Base-by-base conservation (phyloP, 2,888 invertebrate genomes). In the Melangyna quadrimaculata region DNA sequence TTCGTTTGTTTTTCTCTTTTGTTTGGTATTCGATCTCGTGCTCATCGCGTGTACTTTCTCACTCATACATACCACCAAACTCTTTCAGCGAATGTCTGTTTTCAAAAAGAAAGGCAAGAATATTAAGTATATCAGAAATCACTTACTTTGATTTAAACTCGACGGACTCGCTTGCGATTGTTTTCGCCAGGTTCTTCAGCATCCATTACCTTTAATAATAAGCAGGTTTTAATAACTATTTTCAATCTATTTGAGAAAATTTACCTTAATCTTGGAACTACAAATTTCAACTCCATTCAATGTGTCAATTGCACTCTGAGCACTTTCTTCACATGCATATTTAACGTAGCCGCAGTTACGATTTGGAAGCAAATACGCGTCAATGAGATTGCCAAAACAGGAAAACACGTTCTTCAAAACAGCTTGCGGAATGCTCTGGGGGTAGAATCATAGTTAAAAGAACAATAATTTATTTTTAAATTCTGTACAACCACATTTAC, bases 271-370 rank as follows among this genome's bases (percentile, higher is more conserved):
- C 84, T 97, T 94, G 27, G 96, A 95, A 27, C 97, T 97, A 89
- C 96, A 96, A 78, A 98, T 94, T 91, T 97, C 97, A 80, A 97
- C 96, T 10, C 97, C 98, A 90, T 98, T 97, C 57, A 98, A 92
- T 0, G 90, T 90, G 90, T 93, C 88, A 65, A 92, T 92, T 0
- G 92, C 92, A 79, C 89, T 90, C 67, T 90, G 90, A 0, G 98
- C 98, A 84, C 96, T 95, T 45, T 95, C 94, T 70, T 93, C 94
- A 61, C 93, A 94, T 3, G 97, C 95, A 92, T 96, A 98, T 89
- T 97, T 97, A 7, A 97, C 98, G 92, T 97, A 98, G 0, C 98
- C 98, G 92, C 97, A 98, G 89, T 97, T 98, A 90, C 97, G 96
- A 90, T 97, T 96, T 61, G 95, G 95, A 88, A 98, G 93, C 91